Base-by-base conservation (phyloP, 2,113 vertebrate species). In the Solea solea region DNA sequence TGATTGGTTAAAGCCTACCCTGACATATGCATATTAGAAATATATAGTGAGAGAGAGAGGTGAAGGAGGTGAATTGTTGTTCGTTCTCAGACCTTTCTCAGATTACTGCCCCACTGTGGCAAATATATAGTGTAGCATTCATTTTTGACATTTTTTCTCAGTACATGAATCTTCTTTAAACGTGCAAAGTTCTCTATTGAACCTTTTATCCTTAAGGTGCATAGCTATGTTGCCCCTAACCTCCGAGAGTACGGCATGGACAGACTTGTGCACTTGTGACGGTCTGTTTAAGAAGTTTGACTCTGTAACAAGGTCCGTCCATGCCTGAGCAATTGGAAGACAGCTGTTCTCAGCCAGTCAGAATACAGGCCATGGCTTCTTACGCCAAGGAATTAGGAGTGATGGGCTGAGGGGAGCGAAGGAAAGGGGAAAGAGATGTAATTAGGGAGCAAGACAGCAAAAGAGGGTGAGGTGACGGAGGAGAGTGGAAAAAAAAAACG, bases 271-370 rank as follows among this genome's bases (percentile, higher is more conserved):
- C 0, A 4, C 64, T 56, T 40, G 62, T 54, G 61, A 77, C 45
- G 21, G 69, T 42, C 52, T 40, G 51, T 8, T 11, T 51, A 40
- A 81, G 48, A 71, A 82, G 63, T 82, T 78, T 77, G 65, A 16
- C 72, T 83, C 70, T 8, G 14, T 88, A 87, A 84, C 76, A 59
- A 82, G 82, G 82, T 72, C 78, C 80, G 51, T 78, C 82, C 74
- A 74, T 69, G 82, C 62, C 69, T 70, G 82, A 75, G 70, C 79
- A 78, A 75, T 28, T 51, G 76, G 64, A 82, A 73, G 78, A 73
- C 86, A 86, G 76, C 69, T 74, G 78, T 61, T 86, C 64, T 70
- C 69, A 68, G 66, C 58, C 71, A 51, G 64, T 56, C 59, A 15
- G 76, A 69, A 57, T 66, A 65, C 45, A 9, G 53, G 57, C 46